These are phyloP conservation scores for Arge pagana DNA, from an alignment of 2,888 invertebrate species.

Conservation along the genomic window DNA sequence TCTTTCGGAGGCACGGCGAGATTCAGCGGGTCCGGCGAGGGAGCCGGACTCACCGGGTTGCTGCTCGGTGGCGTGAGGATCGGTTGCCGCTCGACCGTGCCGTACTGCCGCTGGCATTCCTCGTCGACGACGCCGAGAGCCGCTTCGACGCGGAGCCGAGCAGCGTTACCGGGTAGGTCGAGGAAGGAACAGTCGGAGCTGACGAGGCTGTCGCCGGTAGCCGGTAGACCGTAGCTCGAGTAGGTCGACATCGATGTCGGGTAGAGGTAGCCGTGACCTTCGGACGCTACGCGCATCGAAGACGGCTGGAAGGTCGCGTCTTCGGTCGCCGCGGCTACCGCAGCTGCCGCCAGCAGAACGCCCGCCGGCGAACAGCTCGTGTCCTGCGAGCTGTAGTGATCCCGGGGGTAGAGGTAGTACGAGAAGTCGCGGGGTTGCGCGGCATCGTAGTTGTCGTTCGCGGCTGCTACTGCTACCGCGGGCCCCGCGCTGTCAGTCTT, in stretches of 20 bases:
- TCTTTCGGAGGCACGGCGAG: conserved; percentile 62
- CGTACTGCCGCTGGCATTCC: conserved; percentile 47
- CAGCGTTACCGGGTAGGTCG: conserved; percentile 60
- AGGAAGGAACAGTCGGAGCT: conserved; percentile 43
- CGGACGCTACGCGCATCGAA: conserved; percentile 30
- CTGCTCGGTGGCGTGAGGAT: conserved; percentile 66
- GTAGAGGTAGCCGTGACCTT: conserved; percentile 46
- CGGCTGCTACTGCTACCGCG: conserved; percentile 19
- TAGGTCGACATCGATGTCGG: conserved; percentile 45
- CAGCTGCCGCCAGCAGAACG: conserved; percentile 52
- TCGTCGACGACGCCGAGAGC: conserved; percentile 64
- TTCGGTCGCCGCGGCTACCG: conserved; percentile 55
- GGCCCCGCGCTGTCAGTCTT: conserved; percentile 45
- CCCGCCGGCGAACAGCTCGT: conserved; percentile 28
- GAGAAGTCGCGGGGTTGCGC: conserved; percentile 48
- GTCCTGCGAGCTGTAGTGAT: conserved; percentile 23
- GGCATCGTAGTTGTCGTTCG: conserved; percentile 25
- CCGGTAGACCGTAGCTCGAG: conserved; percentile 45
- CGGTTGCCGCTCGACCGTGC: conserved; percentile 40
- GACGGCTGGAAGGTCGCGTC: conserved; percentile 38
- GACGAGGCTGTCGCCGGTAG: conserved; percentile 24
- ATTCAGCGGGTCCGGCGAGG: conserved; percentile 64
- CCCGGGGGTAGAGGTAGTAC: conserved; percentile 55
- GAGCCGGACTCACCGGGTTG: conserved; percentile 63
- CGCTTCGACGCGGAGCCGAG: conserved; percentile 68